phyloP scores from a whole-genome alignment of 64 coral and sea anemone species.

The Platygyra sinensis region DNA sequence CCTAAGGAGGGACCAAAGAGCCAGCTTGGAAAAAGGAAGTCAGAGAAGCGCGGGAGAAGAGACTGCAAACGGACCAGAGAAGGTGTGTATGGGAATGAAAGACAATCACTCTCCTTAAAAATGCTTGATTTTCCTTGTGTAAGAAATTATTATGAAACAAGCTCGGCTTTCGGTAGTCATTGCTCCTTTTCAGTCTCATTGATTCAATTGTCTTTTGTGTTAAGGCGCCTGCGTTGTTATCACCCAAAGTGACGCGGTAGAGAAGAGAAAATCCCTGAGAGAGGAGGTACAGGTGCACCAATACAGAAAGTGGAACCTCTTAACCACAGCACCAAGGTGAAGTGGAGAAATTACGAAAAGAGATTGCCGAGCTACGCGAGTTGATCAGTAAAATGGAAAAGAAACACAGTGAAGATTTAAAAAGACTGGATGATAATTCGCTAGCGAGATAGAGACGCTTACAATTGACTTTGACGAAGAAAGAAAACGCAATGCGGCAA shows the following conservation, averaged over 20 bases:
- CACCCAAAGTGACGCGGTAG: background rate
- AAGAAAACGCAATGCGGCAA: constrained; percentile 41
- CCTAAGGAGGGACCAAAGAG: constrained; percentile 54
- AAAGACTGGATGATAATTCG: constrained; percentile 43
- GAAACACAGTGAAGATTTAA: constrained; percentile 62
- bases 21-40: constrained; percentile 87
- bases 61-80: constrained; percentile 18
- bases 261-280: constrained; percentile 45
- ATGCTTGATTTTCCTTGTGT: too few species aligned
- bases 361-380: constrained; percentile 45
- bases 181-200: background rate
- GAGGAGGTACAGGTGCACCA: background rate
- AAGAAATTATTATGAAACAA: too few species aligned
- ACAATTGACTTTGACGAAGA: constrained; percentile 87
- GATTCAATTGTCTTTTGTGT: background rate
- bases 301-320: constrained; percentile 43
- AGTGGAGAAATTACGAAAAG: constrained; percentile 53
- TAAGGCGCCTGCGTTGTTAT: background rate
- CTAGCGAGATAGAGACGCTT: constrained; percentile 64
- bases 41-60: constrained; percentile 66
- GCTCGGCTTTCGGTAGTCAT: too few species aligned
- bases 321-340: constrained; percentile 32
- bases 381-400: constrained; percentile 65
- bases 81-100: constrained; percentile 19
- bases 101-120: too few species aligned